Conservation (phyloP, 2,113 vertebrate species). For the Syngnathus typhle region DNA sequence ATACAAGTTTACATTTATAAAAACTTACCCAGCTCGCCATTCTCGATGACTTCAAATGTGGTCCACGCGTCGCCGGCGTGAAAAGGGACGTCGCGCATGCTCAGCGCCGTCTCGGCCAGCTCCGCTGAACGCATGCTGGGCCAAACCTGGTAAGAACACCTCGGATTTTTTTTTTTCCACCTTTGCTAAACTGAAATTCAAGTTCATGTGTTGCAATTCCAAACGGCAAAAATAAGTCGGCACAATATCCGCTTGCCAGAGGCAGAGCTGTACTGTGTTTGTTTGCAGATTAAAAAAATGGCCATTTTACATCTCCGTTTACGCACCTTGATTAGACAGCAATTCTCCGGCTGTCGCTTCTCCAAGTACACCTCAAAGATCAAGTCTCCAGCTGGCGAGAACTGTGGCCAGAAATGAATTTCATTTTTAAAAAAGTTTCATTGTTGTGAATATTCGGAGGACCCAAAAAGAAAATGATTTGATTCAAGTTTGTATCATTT, state of each 20-base stretch:
- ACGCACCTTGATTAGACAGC: conserved; percentile 84
- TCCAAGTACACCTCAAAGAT: conserved; percentile 94
- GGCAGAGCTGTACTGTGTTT: too few species aligned
- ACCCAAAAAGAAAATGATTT: too few species aligned
- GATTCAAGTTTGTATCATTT: too few species aligned
- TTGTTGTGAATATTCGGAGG: too few species aligned
- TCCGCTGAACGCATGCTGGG: conserved; percentile 84
- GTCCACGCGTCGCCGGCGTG: conserved; percentile 77
- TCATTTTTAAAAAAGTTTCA: background rate
- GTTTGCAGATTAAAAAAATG: too few species aligned
- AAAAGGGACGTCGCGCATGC: conserved; percentile 75
- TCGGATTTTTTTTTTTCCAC: too few species aligned
- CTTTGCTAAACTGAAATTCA: too few species aligned
- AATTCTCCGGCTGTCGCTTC: conserved; percentile 83
- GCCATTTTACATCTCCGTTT: background rate
- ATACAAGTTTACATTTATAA: background rate
- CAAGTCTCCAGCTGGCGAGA: conserved; percentile 90
- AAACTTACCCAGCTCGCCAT: conserved; percentile 87
- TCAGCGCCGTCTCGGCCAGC: conserved; percentile 78
- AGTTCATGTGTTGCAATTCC: too few species aligned
- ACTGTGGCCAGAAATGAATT: conserved; percentile 59
- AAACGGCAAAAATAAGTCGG: too few species aligned
- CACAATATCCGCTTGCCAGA: too few species aligned
- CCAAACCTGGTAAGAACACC: conserved; percentile 71
- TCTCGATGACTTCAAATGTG: conserved; percentile 91